Percentiles rank a stretch among this genome's conserved stretches.
phyloP scores from a whole-genome alignment of 2,113 vertebrate genomes.

The Onychorhynchus coronatus region DNA sequence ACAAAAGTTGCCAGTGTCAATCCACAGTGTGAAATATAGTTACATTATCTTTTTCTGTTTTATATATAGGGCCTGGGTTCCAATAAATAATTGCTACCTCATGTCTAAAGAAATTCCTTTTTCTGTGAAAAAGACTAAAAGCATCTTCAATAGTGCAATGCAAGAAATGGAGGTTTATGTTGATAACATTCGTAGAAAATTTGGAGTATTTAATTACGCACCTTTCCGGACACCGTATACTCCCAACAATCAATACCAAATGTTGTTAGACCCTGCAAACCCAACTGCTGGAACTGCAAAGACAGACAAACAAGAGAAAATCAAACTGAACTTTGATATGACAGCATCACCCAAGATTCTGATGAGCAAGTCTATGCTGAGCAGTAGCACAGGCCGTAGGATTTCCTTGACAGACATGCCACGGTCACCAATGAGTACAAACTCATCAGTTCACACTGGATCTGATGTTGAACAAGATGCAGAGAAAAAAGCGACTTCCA shows the following conservation, averaged over 20 bases:
- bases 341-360: slow-evolving; percentile 95
- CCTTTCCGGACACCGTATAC: slow-evolving; percentile 96
- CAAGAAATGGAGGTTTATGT: slow-evolving; percentile 99
- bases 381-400: slow-evolving; percentile 82
- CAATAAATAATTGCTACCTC: slow-evolving; percentile 99
- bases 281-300: slow-evolving; percentile 89
- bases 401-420: slow-evolving; percentile 94
- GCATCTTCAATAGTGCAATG: slow-evolving; percentile 99
- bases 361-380: slow-evolving; percentile 86
- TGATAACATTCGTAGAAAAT: slow-evolving; percentile 95
- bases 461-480: slow-evolving; percentile 93
- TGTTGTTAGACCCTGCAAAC: slow-evolving; percentile 91
- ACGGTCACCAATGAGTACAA: slow-evolving; percentile 95
- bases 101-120: slow-evolving; percentile 99
- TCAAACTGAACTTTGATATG: slow-evolving; percentile 96
- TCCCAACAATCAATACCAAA: slow-evolving; percentile 96
- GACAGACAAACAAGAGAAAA: slow-evolving; percentile 90
- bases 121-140: slow-evolving; percentile 99
- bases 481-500: slow-evolving; percentile 87
- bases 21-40: neutral
- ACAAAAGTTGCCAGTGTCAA: neutral
- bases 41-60: slow-evolving; percentile 24
- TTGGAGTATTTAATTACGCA: slow-evolving; percentile 96
- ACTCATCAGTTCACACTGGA: slow-evolving; percentile 95
- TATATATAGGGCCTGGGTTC: slow-evolving; percentile 91